phyloP scores from a whole-genome alignment of 2,113 vertebrate genomes.

The Indicator indicator region DNA sequence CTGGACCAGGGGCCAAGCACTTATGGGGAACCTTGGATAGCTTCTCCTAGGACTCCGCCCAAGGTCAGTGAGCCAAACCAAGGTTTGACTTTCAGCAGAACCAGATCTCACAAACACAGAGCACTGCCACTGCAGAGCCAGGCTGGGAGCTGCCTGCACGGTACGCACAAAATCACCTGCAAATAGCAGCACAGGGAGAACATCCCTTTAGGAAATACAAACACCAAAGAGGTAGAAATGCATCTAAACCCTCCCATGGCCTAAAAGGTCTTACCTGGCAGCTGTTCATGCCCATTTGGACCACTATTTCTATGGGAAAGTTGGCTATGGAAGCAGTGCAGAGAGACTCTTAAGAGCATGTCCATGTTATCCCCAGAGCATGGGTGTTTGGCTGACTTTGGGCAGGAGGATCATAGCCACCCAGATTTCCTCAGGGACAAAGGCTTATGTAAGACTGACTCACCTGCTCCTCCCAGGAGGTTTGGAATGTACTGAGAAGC shows the following conservation, averaged over 20 bases:
- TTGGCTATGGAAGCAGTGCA: not conserved
- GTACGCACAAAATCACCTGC: accelerated
- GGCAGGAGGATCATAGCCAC: not conserved
- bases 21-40: accelerated
- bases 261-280: not conserved
- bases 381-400: accelerated
- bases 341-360: not conserved
- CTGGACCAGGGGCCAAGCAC: accelerated
- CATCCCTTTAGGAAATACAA: not conserved
- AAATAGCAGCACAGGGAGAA: not conserved
- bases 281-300: not conserved
- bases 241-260: not conserved
- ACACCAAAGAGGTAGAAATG: not conserved
- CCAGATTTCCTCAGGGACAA: not conserved
- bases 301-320: not conserved
- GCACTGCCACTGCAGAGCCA: not conserved
- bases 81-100: not conserved
- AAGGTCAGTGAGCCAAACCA: not conserved
- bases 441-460: no score
- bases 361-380: accelerated
- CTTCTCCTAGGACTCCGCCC: not conserved
- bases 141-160: not conserved
- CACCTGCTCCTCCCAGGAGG: accelerated
- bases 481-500: not conserved
- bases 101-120: not conserved